Conservation (phyloP, 2,888 invertebrate genomes). For the Aporophyla nigra region DNA sequence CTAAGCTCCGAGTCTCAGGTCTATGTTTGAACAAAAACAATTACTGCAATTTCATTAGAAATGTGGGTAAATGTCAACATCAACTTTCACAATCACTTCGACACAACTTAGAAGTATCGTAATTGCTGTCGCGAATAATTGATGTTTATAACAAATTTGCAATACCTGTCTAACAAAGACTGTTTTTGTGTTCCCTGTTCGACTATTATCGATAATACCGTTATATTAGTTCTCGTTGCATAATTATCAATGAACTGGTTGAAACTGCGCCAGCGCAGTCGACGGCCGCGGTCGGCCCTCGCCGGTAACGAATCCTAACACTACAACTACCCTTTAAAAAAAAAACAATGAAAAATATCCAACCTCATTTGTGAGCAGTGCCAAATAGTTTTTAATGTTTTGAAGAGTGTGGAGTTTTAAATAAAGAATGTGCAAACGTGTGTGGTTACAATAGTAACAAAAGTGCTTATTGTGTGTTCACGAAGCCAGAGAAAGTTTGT, state of each 20-base stretch:
- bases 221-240: constrained; percentile 82
- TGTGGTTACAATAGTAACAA: constrained; percentile 50
- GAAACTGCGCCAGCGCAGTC: constrained; percentile 77
- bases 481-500: constrained; percentile 74
- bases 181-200: constrained; percentile 66
- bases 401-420: constrained; percentile 28
- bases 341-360: constrained; percentile 30
- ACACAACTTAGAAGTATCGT: constrained; percentile 39
- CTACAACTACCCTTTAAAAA: constrained; percentile 54
- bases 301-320: constrained; percentile 73
- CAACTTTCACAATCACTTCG: constrained; percentile 59
- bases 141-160: constrained; percentile 40
- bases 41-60: constrained; percentile 27
- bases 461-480: constrained; percentile 64
- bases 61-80: constrained; percentile 26
- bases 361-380: constrained; percentile 32
- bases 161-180: constrained; percentile 65
- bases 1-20: too few species aligned
- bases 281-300: constrained; percentile 73
- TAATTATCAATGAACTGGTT: constrained; percentile 78
- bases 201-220: constrained; percentile 79
- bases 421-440: constrained; percentile 42
- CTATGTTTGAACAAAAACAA: neutral
- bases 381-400: constrained; percentile 12
- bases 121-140: constrained; percentile 52